A percentile compares a stretch with the other conserved stretches of the same genome.
phyloP scores from a whole-genome alignment of 2,113 vertebrate genomes.

The Nyctereutes procyonoides region DNA sequence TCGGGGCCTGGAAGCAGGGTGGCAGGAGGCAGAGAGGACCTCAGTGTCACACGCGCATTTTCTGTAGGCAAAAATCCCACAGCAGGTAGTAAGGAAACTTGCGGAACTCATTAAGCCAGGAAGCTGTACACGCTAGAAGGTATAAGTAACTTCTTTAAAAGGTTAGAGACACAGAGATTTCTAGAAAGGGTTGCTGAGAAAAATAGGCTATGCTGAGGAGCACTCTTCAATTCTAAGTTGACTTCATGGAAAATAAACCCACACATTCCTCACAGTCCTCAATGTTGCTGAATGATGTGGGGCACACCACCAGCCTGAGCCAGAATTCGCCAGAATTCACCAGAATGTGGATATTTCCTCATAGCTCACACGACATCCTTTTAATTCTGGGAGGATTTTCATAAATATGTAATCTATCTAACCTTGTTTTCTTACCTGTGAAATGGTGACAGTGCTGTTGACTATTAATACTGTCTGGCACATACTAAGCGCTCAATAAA shows the following conservation, averaged over 20 bases:
- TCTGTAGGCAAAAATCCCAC: constrained; percentile 6
- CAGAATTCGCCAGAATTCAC: neutral
- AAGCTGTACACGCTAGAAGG: neutral
- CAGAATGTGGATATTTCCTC: constrained; percentile 10
- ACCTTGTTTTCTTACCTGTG: constrained; percentile 56
- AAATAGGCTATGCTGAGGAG: neutral
- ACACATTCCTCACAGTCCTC: neutral
- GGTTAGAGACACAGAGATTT: neutral
- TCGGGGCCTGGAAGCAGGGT: neutral
- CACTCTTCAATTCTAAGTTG: neutral
- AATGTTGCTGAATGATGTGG: neutral
- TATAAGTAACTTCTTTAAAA: neutral
- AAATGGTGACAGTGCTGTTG: neutral
- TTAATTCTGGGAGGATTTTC: constrained; percentile 27
- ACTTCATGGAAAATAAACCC: neutral
- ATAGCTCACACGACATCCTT: neutral
- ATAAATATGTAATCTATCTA: constrained; percentile 12
- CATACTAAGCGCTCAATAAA: constrained; percentile 12
- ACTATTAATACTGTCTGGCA: constrained; percentile 4
- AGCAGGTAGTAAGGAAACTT: neutral
- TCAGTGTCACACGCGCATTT: neutral
- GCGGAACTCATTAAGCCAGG: neutral
- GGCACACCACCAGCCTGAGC: neutral
- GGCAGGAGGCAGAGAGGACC: neutral
- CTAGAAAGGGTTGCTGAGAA: neutral